Base-by-base conservation (phyloP, 2,797 vertebrate species). In the Scarus forsteni region DNA sequence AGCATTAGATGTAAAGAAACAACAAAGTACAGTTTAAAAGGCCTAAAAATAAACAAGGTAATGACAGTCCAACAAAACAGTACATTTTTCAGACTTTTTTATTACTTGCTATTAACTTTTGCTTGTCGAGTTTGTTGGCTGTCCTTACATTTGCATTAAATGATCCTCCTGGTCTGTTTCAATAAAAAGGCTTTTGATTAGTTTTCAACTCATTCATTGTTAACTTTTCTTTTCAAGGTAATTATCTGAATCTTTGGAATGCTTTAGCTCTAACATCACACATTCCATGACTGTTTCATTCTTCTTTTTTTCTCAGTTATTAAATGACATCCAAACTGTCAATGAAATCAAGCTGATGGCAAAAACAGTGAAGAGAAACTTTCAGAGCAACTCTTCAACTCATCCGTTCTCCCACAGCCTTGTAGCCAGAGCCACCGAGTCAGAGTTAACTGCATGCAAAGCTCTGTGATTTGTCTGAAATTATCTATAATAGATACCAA, bases 251-350 rank as follows among this genome's bases (percentile, higher is more conserved):
- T 57, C 8, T 50, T 8, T 19, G 19, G 50, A 62, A 9, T 54
- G 46, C 77, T 77, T 66, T 40, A 19, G 38, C 12, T 60, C 16
- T 11, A 79, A 73, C 52, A 55, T 79, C n/a, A 65, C 68, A 79
- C 69, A 80, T 77, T 75, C 56, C 58, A 76, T 76, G 53, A 56
- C 40, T 58, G 19, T 79, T 84, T 87, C 27, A 65, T 78, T 79
- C 70, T 61, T 39, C 75, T 80, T 79, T 62, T 63, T 64, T 52
- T 61, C 60, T 77, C 44, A 85, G 88, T 79, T 75, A 86, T 82
- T 54, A 57, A 78, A 75, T 51, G 61, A 4, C 46, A 54, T 40
- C 44, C 58, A 80, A 86, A 85, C 66, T 65, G 59, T 43, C 34
- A 44, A 72, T 73, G 18, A 78, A 40, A 40, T 65, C 13, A 54